These are phyloP conservation scores for Perca fluviatilis DNA, from an alignment of 2,113 vertebrate species.

Conservation along the genomic window DNA sequence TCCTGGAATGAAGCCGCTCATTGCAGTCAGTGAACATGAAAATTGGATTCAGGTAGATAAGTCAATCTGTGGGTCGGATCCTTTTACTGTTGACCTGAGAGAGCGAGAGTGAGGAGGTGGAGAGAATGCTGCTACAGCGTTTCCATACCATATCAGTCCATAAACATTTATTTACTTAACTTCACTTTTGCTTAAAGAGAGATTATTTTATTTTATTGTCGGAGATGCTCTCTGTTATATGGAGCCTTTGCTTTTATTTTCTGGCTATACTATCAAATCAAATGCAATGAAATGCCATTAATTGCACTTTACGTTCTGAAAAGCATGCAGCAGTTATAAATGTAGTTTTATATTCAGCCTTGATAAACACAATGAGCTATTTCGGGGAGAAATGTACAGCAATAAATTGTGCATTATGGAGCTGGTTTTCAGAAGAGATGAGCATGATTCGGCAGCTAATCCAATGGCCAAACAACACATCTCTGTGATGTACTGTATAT, in stretches of 20 bases:
- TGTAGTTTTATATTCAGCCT: not conserved
- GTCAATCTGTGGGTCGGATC: slow-evolving; percentile 82
- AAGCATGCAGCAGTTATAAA: not conserved
- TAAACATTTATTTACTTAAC: slow-evolving; percentile 64
- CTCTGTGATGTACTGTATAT: slow-evolving; percentile 6
- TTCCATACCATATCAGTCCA: slow-evolving; percentile 59
- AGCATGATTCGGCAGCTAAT: slow-evolving; percentile 23
- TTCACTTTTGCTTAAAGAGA: slow-evolving; percentile 27
- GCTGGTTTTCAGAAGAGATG: slow-evolving; percentile 23
- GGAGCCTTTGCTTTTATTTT: slow-evolving; percentile 14
- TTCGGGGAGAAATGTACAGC: slow-evolving; percentile 81
- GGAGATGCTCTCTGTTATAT: slow-evolving; percentile 1
- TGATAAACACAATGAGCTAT: slow-evolving; percentile 80
- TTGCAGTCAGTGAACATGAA: slow-evolving; percentile 86
- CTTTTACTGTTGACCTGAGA: slow-evolving; percentile 81
- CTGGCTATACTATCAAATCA: not conserved
- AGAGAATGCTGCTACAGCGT: slow-evolving; percentile 40
- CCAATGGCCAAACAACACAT: slow-evolving; percentile 15
- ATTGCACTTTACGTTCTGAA: not conserved
- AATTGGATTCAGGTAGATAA: slow-evolving; percentile 87
- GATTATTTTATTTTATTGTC: slow-evolving; percentile 7
- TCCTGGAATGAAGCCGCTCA: slow-evolving; percentile 81
- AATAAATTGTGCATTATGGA: slow-evolving; percentile 51
- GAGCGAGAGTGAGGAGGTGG: slow-evolving; percentile 43
- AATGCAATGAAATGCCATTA: slow-evolving; percentile 13